These are phyloP conservation scores for Alosa sapidissima DNA, from an alignment of 2,797 vertebrate genomes.

Conservation along the genomic window DNA sequence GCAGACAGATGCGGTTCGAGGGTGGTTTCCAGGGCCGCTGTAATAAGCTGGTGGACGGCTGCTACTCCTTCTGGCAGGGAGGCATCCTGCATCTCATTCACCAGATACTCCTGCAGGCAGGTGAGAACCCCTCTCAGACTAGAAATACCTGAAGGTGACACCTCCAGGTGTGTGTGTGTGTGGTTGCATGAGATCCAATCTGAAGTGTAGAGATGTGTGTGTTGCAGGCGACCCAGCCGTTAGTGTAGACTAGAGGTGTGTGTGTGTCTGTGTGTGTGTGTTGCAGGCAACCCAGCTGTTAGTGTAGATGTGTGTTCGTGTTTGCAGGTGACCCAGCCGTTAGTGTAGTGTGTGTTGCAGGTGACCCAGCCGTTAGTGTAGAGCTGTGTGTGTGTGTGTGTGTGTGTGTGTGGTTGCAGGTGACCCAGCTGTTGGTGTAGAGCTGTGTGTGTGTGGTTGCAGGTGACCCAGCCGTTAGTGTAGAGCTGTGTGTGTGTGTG, in stretches of 20 bases:
- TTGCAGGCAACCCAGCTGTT: neutral
- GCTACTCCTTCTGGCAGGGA: constrained; percentile 75
- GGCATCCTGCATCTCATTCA: neutral
- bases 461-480: constrained; percentile 44
- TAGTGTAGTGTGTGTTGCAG: neutral
- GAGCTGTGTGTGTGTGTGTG: neutral
- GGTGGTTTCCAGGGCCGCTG: constrained; percentile 82
- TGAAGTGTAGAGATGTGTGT: neutral
- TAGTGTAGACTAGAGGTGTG: neutral
- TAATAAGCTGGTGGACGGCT: constrained; percentile 82
- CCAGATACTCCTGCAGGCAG: neutral
- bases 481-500: neutral
- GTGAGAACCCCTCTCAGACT: constrained; percentile 60
- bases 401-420: neutral
- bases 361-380: neutral
- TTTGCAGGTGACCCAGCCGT: neutral
- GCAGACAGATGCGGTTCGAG: constrained; percentile 73
- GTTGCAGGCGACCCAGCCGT: neutral
- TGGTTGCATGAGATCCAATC: too few species aligned
- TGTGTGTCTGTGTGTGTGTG: neutral
- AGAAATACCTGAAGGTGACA: too few species aligned
- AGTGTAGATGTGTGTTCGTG: constrained; percentile 44
- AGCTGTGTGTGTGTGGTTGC: too few species aligned
- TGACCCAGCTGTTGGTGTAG: neutral
- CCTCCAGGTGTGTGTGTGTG: neutral